These are phyloP conservation scores for Leptoclinus maculatus DNA, from an alignment of 2,797 vertebrate species.

Conservation along the genomic window DNA sequence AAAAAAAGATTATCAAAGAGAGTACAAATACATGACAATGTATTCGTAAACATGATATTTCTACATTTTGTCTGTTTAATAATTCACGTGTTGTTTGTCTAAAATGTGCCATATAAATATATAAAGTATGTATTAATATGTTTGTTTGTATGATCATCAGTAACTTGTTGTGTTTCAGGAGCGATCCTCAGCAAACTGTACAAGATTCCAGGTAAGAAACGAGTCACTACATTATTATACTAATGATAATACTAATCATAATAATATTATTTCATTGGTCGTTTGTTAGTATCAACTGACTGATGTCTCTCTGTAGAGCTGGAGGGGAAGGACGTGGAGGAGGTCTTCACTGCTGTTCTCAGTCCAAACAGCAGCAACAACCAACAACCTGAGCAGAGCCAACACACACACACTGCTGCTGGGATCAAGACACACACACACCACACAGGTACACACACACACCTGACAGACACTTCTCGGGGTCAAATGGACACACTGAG, in stretches of 20 bases:
- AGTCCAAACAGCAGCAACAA: constrained; percentile 83
- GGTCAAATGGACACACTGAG: background rate
- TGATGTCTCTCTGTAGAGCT: constrained; percentile 78
- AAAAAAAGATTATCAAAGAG: too few species aligned
- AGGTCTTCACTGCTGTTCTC: constrained; percentile 95
- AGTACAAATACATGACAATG: too few species aligned
- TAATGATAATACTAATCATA: too few species aligned
- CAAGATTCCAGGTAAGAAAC: constrained; percentile 93
- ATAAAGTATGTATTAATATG: too few species aligned
- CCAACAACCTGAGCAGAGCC: constrained; percentile 82
- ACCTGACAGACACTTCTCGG: background rate
- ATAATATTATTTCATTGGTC: too few species aligned
- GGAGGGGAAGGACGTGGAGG: constrained; percentile 97
- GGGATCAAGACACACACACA: constrained; percentile 64
- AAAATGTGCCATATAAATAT: too few species aligned
- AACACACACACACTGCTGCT: constrained; percentile 78
- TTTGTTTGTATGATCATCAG: too few species aligned
- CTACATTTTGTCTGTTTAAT: too few species aligned
- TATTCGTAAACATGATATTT: too few species aligned
- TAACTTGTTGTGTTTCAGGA: constrained; percentile 79
- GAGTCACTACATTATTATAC: too few species aligned
- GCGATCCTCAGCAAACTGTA: constrained; percentile 96
- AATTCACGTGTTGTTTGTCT: too few species aligned
- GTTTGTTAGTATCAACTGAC: too few species aligned
- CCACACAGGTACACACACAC: constrained; percentile 34